Evolutionary conservation across 2,888 invertebrate genomes (phyloP), one percentile per base, ranked within the genome.

Genomic region (Malacosoma neustria): DNA sequence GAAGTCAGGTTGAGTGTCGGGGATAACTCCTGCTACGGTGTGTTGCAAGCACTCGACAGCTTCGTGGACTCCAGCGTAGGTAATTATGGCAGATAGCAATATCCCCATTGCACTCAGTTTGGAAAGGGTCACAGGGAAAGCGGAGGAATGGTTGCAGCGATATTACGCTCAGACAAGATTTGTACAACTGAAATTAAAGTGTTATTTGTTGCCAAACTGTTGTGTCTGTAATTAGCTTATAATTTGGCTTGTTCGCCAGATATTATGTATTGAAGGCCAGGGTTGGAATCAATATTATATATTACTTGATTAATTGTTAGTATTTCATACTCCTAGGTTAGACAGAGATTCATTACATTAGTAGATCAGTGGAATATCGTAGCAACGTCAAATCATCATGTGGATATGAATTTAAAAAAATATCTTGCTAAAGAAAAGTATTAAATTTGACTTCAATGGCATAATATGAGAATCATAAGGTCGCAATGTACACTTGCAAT

Each of bases 11-110:
- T 84, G 69, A 15, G 66, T 59, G 30, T 64, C 57, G n/a, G 85
- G 84, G 29, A 85, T 37, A 45, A 85, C 50, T 35, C 87, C 85
- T 48, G 75, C 74, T 34, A 81, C 56, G 32, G 89, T 74, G 53
- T 88, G 87, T 41, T 72, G 72, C 52, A 87, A 67, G 54, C 90
- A 89, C 40, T 89, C 88, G 37, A 90, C 57, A 32, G 91, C 86
- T 69, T 94, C 94, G 53, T 91, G 62, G 14, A 91, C 89, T 43
- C 94, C 94, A 46, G 93, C 90, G 71, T 93, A 93, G 45, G 91
- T 88, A 45, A 94, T 89, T 45, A 94, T 80, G 56, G 92, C 81
- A 35, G 94, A 93, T 41, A 94, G 74, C 57, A 94, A 72, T 51
- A 93, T 87, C 62, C 94, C 94, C 91, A 94, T 91, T 62, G 58